A percentile compares a stretch with the other conserved stretches of the same genome.
phyloP scores from a whole-genome alignment of 2,888 invertebrate genomes.

The Synergus laeviventris region DNA sequence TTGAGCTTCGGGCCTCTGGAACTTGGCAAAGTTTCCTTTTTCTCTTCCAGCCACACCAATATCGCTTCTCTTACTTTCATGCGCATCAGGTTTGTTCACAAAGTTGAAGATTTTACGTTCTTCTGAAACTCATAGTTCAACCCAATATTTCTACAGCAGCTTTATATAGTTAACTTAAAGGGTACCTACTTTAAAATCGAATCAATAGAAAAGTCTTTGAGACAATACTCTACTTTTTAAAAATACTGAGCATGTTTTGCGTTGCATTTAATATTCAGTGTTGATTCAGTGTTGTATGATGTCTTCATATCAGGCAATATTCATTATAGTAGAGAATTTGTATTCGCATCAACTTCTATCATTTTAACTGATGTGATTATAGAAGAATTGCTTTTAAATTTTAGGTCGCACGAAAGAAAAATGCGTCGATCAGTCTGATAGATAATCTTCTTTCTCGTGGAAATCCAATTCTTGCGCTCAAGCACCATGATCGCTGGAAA shows the following conservation, averaged over 20 bases:
- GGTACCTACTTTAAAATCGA: too few relatives aligned
- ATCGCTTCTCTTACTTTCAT: neutral
- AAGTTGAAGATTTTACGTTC: neutral
- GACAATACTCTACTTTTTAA: too few relatives aligned
- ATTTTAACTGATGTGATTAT: too few relatives aligned
- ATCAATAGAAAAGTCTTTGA: too few relatives aligned
- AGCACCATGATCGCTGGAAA: conserved; percentile 14
- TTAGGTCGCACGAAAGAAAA: neutral
- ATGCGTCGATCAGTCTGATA: conserved; percentile 14
- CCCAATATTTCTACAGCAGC: neutral
- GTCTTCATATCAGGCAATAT: neutral
- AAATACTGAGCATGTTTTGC: neutral
- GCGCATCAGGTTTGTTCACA: too few relatives aligned
- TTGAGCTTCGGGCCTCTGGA: conserved; percentile 15
- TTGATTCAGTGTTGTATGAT: neutral
- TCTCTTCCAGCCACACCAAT: neutral
- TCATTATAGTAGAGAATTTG: too few relatives aligned
- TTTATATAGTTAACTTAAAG: too few relatives aligned
- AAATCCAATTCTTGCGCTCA: conserved; percentile 26
- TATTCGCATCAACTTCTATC: too few relatives aligned
- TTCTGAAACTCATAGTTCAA: neutral
- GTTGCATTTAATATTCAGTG: neutral
- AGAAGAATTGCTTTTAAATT: conserved; percentile 11
- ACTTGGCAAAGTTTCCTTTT: neutral
- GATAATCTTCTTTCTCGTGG: conserved; percentile 22